Evolutionary conservation across 2,888 invertebrate species (phyloP), one percentile per base, ranked within the genome.

Genomic region (Rhopalosiphum nymphaeae): DNA sequence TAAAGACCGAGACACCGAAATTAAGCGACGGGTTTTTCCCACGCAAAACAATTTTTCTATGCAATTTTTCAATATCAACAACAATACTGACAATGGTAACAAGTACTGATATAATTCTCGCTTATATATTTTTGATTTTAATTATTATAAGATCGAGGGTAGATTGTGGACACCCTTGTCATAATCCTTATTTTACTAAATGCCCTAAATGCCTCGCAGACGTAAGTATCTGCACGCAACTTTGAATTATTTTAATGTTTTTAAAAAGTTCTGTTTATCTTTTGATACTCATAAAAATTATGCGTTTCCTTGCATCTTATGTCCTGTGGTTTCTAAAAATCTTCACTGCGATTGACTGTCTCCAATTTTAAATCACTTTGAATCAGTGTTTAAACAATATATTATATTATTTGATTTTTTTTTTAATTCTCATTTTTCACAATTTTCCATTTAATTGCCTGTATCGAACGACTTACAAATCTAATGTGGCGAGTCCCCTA

Each of bases 271-370:
- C 1, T 16, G n/a, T n/a, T 61, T 3, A 10, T 21, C 56, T 3
- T 57, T 9, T 26, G 9, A 57, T 26, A 26, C 57, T 26, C 26
- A 57, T 67, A 67, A n/a, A n/a, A n/a, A 29, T 61, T 61, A 61
- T 61, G 29, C 13, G 0, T 67, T n/a, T 67, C 4, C 16, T 4
- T n/a, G n/a, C 13, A 11, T 4, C n/a, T 67, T 4, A 67, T 67
- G 2, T 5, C 0, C 4, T 16, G 2, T 1, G n/a, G 16, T 5
- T n/a, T 26, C n/a, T 7, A 26, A 67, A 36, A 16, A 4, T 0
- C 7, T n/a, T 36, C 16, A n/a, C 7, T 67, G 3, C 1, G 7
- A 36, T 36, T 67, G n/a, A 67, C 21, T 7, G 7, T 67, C 36
- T 67, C 5, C 7, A 36, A n/a, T 67, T 67, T 7, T 5, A 67